A percentile compares a stretch with the other conserved stretches of the same genome.
Evolutionary conservation across 1,140 invertebrate genomes (phyloP).

Genomic region (Drosophila sulfurigaster): DNA sequence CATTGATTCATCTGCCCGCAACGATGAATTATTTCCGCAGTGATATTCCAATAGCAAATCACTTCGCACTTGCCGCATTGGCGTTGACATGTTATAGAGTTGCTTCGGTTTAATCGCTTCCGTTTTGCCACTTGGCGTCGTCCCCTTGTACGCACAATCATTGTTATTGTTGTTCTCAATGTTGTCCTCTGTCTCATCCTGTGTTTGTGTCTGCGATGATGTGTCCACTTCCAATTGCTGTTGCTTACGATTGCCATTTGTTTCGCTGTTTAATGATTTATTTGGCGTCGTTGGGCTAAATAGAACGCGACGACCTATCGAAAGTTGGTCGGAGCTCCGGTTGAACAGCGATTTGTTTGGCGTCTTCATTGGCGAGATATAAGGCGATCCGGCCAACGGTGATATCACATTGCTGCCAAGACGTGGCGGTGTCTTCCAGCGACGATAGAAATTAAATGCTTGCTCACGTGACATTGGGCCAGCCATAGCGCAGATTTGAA

Average conservation of each 20-base stretch:
- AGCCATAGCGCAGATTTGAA: constrained; percentile 92
- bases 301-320: constrained; percentile 19
- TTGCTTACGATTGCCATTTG: constrained; percentile 32
- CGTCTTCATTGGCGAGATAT: constrained; percentile 63
- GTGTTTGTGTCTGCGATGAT: not conserved
- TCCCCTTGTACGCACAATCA: constrained; percentile 13
- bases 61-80: constrained; percentile 33
- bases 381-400: constrained; percentile 54
- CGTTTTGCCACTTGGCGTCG: not conserved
- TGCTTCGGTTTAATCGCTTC: not conserved
- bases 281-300: constrained; percentile 42
- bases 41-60: constrained; percentile 45
- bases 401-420: constrained; percentile 53
- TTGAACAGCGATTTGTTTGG: constrained; percentile 42
- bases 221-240: not conserved
- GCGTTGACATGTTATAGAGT: constrained; percentile 39
- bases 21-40: not conserved
- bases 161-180: constrained; percentile 57
- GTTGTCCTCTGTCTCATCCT: not conserved
- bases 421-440: constrained; percentile 93
- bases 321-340: constrained; percentile 9
- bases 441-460: constrained; percentile 90
- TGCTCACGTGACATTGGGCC: constrained; percentile 93
- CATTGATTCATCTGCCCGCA: constrained; percentile 7
- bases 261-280: not conserved